phyloP scores from a whole-genome alignment of 2,797 vertebrate species.

The Coendou prehensilis region DNA sequence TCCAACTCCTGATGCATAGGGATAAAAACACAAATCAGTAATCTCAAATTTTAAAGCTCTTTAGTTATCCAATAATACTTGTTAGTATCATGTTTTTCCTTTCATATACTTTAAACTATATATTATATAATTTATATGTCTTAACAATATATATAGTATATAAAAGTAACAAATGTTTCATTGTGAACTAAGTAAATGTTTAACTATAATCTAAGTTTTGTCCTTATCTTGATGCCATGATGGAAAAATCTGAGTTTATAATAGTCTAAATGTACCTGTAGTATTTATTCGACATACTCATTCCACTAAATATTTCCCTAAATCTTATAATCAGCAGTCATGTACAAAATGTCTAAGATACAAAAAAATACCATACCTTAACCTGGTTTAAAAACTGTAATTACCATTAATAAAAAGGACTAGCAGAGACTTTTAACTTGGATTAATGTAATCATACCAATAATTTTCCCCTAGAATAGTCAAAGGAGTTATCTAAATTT shows the following conservation, averaged over 20 bases:
- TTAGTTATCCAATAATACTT: constrained; percentile 54
- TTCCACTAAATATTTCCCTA: neutral
- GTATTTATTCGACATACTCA: constrained; percentile 1
- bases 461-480: constrained; percentile 43
- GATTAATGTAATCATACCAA: neutral
- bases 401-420: neutral
- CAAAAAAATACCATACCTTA: constrained; percentile 7
- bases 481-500: constrained; percentile 53
- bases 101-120: neutral
- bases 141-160: neutral
- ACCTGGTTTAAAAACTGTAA: constrained; percentile 32
- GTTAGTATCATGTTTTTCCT: neutral
- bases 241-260: constrained; percentile 41
- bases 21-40: constrained; percentile 69
- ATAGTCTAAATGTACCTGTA: constrained; percentile 8
- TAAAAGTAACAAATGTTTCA: neutral
- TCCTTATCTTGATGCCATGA: constrained; percentile 11
- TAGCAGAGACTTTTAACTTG: constrained; percentile 35
- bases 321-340: neutral
- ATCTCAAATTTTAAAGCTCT: neutral
- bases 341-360: constrained; percentile 52
- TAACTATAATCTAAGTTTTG: neutral
- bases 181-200: constrained; percentile 16
- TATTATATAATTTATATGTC: neutral
- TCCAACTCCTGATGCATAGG: constrained; percentile 82